Percentiles rank a stretch among this genome's conserved stretches.
Conservation (phyloP, 2,888 invertebrate genomes). For the Theretra japonica region DNA sequence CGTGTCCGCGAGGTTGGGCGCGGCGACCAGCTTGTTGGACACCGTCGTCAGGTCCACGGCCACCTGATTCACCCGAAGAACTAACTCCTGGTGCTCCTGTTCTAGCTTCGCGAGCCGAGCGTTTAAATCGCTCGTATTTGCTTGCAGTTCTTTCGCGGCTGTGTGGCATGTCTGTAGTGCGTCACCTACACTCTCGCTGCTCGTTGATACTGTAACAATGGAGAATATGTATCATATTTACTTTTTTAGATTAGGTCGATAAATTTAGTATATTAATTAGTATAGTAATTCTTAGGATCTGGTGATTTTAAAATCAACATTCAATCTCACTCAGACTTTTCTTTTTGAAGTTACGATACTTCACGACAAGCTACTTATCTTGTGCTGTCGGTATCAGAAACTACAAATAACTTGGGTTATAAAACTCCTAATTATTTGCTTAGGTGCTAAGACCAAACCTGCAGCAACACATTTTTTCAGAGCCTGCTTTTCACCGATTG, state of each 20-base stretch:
- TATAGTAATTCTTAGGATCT: too few relatives aligned
- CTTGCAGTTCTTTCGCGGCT: slow-evolving; percentile 86
- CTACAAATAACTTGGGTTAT: too few relatives aligned
- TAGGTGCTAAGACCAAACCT: too few relatives aligned
- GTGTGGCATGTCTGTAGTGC: slow-evolving; percentile 89
- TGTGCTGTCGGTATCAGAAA: too few relatives aligned
- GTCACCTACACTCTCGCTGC: slow-evolving; percentile 88
- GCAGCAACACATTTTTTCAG: too few relatives aligned
- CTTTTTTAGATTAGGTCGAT: not conserved
- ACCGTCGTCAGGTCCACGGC: slow-evolving; percentile 79
- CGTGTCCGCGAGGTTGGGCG: slow-evolving; percentile 85
- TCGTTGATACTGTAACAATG: slow-evolving; percentile 84
- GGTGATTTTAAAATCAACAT: too few relatives aligned
- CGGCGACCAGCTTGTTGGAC: slow-evolving; percentile 84
- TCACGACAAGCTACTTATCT: too few relatives aligned
- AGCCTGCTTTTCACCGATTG: too few relatives aligned
- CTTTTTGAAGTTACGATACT: too few relatives aligned
- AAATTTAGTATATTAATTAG: too few relatives aligned
- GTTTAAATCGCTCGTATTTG: slow-evolving; percentile 87
- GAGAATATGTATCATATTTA: not conserved
- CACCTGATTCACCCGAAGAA: slow-evolving; percentile 69
- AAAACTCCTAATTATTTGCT: too few relatives aligned
- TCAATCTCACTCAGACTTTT: too few relatives aligned
- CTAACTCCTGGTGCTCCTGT: slow-evolving; percentile 76
- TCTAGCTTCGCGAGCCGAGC: slow-evolving; percentile 84